Conservation (phyloP, 2,113 vertebrate genomes). For the Copsychus sechellarum region DNA sequence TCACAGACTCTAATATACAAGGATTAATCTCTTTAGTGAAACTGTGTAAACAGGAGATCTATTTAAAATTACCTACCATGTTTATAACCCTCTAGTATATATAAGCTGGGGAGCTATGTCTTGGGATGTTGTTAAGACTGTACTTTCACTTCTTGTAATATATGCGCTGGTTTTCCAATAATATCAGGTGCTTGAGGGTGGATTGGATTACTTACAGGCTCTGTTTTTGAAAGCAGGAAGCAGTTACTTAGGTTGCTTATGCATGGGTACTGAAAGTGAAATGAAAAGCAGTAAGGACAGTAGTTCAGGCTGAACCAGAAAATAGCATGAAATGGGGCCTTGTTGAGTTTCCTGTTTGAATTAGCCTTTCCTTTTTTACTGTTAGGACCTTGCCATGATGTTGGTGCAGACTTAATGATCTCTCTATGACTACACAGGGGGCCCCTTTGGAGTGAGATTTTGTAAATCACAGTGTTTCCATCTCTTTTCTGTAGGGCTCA, state of each 20-base stretch:
- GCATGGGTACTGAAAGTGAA: not conserved
- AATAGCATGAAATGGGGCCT: not conserved
- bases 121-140: not conserved
- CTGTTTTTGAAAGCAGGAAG: not conserved
- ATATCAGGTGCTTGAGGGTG: not conserved
- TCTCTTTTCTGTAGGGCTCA: not conserved
- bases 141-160: not conserved
- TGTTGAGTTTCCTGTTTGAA: not conserved
- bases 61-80: not conserved
- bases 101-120: not conserved
- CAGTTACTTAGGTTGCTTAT: not conserved
- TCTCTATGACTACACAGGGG: not conserved
- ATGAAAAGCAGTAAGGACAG: not conserved
- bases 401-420: not conserved
- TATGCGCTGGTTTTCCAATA: not conserved
- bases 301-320: not conserved
- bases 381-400: not conserved
- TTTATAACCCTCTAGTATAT: not conserved
- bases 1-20: not conserved
- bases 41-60: not conserved
- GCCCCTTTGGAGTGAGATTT: not conserved
- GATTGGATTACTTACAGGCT: not conserved
- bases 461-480: not conserved
- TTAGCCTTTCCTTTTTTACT: not conserved
- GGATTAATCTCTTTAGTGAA: not conserved